phyloP scores from a whole-genome alignment of 2,113 vertebrate genomes.

The Dipodomys merriami region DNA sequence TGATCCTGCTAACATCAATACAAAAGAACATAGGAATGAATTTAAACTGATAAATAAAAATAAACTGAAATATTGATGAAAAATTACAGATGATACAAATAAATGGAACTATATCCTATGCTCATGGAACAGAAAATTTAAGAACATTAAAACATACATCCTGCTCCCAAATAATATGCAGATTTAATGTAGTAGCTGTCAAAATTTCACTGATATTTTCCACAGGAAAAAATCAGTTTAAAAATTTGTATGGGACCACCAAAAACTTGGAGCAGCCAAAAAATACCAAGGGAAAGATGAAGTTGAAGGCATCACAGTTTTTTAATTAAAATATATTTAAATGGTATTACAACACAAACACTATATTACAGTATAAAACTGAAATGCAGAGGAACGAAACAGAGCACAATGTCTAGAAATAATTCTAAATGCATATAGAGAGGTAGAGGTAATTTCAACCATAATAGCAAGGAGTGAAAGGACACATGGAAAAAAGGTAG shows the following conservation, averaged over 20 bases:
- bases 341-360: too few species aligned
- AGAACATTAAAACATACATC: not conserved
- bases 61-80: too few species aligned
- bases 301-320: not conserved
- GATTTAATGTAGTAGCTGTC: not conserved
- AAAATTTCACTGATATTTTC: not conserved
- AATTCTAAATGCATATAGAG: not conserved
- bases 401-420: not conserved
- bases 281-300: not conserved
- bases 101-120: not conserved
- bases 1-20: too few species aligned
- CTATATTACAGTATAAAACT: not conserved
- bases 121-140: not conserved
- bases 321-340: not conserved
- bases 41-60: too few species aligned
- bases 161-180: not conserved
- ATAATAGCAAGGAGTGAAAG: not conserved
- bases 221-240: not conserved
- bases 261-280: not conserved
- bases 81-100: too few species aligned
- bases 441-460: not conserved
- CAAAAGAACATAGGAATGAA: too few species aligned
- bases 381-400: not conserved
- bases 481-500: too few species aligned
- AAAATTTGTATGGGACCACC: not conserved